Evolutionary conservation across 2,797 vertebrate species (phyloP), one percentile per base, ranked within the genome.

Genomic region (Lepidocolaptes lacrymiger): DNA sequence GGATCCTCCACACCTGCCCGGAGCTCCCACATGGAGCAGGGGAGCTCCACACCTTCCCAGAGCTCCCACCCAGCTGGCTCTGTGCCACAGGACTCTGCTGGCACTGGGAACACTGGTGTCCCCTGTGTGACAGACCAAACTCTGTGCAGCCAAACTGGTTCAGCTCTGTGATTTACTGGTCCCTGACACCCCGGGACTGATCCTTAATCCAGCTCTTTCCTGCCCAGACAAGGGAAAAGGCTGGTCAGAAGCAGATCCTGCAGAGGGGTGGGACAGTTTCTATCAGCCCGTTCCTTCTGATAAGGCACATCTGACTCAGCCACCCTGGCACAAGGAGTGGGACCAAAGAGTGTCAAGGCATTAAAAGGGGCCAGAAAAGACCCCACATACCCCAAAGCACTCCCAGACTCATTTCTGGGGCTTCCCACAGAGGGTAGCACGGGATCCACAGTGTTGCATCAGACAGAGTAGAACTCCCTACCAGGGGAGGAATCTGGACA

Each of bases 31-130:
- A 46, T 10, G 21, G 21, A 46, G 21, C 44, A 46, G 44, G 44
- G 48, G 3, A 2, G 56, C 58, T 20, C 59, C 18, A 2, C 4
- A 0, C 34, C 80, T 4, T 14, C 27, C 51, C 7, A 12, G 32
- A 37, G 46, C 52, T n/a, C 39, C 23, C 51, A 18, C 72, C 13
- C 3, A 0, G 13, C 26, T 2, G 9, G 66, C 68, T 54, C 78
- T 26, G 2, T 1, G 12, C 39, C 49, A 7, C 0, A 9, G 58
- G 63, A 34, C 30, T 7, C 28, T n/a, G 8, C 51, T 12, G 49
- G 12, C 2, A 0, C 52, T 2, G 2, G 49, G 21, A 61, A 22
- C 1, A 2, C 30, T 24, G 2, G 10, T 26, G 71, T n/a, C 43
- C 37, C 19, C 24, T 12, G 15, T 10, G 55, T 7, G 66, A 30